phyloP scores from a whole-genome alignment of 2,113 vertebrate species.

The Cephalopterus ornatus region DNA sequence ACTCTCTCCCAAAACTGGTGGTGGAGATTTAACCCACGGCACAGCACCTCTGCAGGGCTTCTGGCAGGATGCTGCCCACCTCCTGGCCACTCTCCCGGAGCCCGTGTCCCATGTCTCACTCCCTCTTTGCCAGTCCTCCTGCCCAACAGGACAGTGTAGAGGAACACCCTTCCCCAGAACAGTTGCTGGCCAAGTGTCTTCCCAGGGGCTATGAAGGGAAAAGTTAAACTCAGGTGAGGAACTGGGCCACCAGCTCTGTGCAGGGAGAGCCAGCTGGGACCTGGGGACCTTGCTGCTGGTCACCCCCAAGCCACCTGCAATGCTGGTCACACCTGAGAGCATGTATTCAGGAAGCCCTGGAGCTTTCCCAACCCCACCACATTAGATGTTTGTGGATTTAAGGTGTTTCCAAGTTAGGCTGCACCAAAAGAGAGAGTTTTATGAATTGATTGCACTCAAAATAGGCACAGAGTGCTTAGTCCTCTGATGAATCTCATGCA shows the following conservation, averaged over 20 bases:
- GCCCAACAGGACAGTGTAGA: rapidly evolving
- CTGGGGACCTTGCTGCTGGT: rapidly evolving
- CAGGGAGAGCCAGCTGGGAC: background rate
- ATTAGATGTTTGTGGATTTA: background rate
- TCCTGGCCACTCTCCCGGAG: rapidly evolving
- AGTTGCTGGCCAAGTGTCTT: background rate
- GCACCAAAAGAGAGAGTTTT: background rate
- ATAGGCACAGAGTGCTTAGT: background rate
- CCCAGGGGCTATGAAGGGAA: rapidly evolving
- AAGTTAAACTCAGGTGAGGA: background rate
- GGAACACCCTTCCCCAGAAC: background rate
- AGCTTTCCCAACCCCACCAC: background rate
- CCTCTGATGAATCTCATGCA: background rate
- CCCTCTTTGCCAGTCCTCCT: background rate
- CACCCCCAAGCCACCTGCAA: rapidly evolving
- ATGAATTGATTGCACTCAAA: background rate
- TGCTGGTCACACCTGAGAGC: background rate
- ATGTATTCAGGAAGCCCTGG: background rate
- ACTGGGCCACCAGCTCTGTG: background rate
- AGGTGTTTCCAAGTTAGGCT: background rate
- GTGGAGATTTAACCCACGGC: background rate
- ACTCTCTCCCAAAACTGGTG: background rate
- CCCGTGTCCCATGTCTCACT: rapidly evolving
- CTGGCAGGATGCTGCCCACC: background rate
- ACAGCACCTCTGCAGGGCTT: background rate